Evolutionary conservation across 2,797 vertebrate species (phyloP).

Genomic region (Betta splendens): DNA sequence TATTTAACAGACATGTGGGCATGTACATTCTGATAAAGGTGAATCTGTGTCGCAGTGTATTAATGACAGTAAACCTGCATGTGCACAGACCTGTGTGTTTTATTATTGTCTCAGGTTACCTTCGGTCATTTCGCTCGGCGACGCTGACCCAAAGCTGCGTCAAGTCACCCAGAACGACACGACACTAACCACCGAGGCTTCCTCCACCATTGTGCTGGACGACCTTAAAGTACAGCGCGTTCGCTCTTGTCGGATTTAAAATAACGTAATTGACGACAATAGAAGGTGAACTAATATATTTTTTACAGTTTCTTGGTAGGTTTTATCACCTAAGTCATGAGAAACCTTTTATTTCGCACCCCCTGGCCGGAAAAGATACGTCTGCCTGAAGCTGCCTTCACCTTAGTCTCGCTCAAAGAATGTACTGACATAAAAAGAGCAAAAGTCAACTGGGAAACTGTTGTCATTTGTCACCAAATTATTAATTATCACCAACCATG

Average conservation of each 20-base stretch:
- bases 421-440: not conserved
- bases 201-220: constrained; percentile 44
- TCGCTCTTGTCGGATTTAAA: rapidly evolving
- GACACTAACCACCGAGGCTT: rapidly evolving
- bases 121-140: constrained; percentile 73
- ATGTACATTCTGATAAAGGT: not conserved
- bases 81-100: constrained; percentile 32
- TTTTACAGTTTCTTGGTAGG: too few species aligned
- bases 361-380: constrained; percentile 3
- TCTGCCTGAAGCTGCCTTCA: not conserved
- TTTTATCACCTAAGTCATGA: rapidly evolving
- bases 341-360: constrained; percentile 38
- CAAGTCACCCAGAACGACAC: constrained; percentile 11
- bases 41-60: rapidly evolving
- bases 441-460: not conserved
- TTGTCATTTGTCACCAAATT: constrained; percentile 8
- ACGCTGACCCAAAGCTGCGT: constrained; percentile 35
- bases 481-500: too few species aligned
- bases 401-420: not conserved
- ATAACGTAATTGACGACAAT: rapidly evolving
- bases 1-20: not conserved
- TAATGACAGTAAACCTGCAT: constrained; percentile 1
- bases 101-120: constrained; percentile 80
- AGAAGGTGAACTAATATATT: too few species aligned
- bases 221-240: too few species aligned